Conservation (phyloP, 2,113 vertebrate species). For the Mustela nigripes region DNA sequence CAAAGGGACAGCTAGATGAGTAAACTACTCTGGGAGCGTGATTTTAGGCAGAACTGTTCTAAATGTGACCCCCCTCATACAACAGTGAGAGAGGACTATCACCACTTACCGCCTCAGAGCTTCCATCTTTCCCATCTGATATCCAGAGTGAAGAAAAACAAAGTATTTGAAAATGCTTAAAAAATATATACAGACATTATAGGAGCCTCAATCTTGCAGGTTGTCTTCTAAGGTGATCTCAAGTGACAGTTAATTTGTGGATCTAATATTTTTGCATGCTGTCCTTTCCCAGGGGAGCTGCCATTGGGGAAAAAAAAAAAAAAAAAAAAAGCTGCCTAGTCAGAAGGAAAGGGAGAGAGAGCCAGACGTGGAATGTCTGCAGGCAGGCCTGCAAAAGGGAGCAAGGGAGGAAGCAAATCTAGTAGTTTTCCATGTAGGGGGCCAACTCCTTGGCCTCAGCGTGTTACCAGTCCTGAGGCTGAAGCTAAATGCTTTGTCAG, state of each 20-base stretch:
- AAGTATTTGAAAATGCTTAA: not conserved
- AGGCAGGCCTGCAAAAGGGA: not conserved
- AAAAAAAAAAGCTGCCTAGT: not conserved
- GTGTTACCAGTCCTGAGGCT: not conserved
- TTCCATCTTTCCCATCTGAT: not conserved
- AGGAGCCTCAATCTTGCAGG: not conserved
- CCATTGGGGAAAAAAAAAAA: not conserved
- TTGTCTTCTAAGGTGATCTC: not conserved
- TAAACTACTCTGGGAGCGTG: not conserved
- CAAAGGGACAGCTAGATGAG: not conserved
- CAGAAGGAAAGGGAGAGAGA: not conserved
- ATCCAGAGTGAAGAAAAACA: not conserved
- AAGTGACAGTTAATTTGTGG: not conserved
- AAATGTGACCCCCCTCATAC: not conserved
- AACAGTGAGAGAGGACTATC: not conserved
- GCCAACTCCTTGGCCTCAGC: not conserved
- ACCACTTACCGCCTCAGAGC: not conserved
- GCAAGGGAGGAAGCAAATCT: not conserved
- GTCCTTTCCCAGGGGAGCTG: not conserved
- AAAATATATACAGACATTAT: not conserved
- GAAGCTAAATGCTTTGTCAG: slow-evolving; percentile 53
- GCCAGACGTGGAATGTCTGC: slow-evolving; percentile 6
- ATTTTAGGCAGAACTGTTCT: not conserved
- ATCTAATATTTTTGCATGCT: not conserved
- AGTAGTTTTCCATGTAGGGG: slow-evolving; percentile 63